Evolutionary conservation across 2,113 vertebrate genomes (phyloP).

Genomic region (Apus apus): DNA sequence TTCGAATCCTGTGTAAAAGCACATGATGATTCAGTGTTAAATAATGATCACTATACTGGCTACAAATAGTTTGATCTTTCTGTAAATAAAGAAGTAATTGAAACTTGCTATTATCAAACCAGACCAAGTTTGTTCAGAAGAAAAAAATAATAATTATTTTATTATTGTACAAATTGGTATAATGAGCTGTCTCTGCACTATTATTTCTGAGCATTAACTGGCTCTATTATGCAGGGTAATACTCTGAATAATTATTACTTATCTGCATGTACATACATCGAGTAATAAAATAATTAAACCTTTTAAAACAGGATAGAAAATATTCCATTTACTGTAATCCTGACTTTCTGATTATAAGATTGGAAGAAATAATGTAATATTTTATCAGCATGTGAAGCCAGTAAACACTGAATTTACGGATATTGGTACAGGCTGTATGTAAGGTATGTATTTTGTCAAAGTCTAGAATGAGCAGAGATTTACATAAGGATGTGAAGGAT

Average conservation of each 20-base stretch:
- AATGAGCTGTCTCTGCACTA: constrained; percentile 53
- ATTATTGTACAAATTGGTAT: constrained; percentile 57
- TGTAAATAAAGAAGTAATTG: constrained; percentile 43
- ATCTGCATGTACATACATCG: constrained; percentile 51
- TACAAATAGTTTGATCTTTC: neutral
- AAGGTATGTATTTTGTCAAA: neutral
- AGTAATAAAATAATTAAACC: constrained; percentile 72
- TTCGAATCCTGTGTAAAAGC: neutral
- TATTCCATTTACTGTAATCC: constrained; percentile 37
- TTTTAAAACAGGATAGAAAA: constrained; percentile 41
- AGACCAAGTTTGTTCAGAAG: constrained; percentile 49
- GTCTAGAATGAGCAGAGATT: neutral
- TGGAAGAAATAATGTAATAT: constrained; percentile 38
- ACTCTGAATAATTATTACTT: constrained; percentile 64
- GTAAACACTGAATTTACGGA: constrained; percentile 2
- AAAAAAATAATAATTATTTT: constrained; percentile 46
- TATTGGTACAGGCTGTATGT: neutral
- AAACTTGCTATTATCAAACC: constrained; percentile 61
- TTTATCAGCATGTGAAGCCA: constrained; percentile 24
- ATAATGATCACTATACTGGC: neutral
- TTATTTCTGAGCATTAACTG: constrained; percentile 53
- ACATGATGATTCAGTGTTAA: constrained; percentile 19
- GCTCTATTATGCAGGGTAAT: constrained; percentile 49
- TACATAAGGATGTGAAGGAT: neutral
- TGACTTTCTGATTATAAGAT: constrained; percentile 44